Evolutionary conservation across 2,888 invertebrate genomes (phyloP), one percentile per base, ranked within the genome.

Genomic region (Drepanosiphum platanoidis): DNA sequence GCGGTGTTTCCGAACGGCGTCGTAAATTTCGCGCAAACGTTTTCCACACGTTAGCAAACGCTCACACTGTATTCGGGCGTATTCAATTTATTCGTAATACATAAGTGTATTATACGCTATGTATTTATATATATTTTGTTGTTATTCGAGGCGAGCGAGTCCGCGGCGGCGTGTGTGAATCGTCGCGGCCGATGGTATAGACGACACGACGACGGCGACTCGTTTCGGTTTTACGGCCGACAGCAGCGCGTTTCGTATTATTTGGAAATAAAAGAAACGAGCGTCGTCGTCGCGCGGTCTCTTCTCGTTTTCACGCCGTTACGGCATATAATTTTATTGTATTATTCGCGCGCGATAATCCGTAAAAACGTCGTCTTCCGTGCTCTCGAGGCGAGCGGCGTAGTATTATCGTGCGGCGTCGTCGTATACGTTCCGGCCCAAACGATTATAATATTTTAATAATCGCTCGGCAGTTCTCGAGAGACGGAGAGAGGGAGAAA

Each of bases 371-470:
- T 46, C 66, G 58, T 18, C 8, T 68, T 32, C 32, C 4, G 42
- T 66, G 64, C 64, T 39, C 22, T 39, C 39, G 39, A 22, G 1
- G 5, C 18, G 39, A 39, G 11, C 30, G 27, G 30, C n/a, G n/a
- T 39, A n/a, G 34, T 27, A 39, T 77, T 32, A 39, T 39, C 27
- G 27, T 39, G 32, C 22, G 64, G 30, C n/a, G n/a, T n/a, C n/a
- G n/a, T n/a, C n/a, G n/a, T n/a, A n/a, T n/a, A 64, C 78, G 64
- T 64, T 39, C 34, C 39, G 39, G 42, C 64, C 64, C 78, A 30
- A 61, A 64, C 36, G 77, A 77, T 78, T 64, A 78, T 39, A 64
- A 78, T 77, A 77, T 18, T 61, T 39, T 71, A 39, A 77, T 42
- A 39, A 78, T 39, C 64, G 42, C 27, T 27, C 61, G n/a, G n/a